phyloP scores from a whole-genome alignment of 23 tunicate species.

The Pegea sp. region DNA sequence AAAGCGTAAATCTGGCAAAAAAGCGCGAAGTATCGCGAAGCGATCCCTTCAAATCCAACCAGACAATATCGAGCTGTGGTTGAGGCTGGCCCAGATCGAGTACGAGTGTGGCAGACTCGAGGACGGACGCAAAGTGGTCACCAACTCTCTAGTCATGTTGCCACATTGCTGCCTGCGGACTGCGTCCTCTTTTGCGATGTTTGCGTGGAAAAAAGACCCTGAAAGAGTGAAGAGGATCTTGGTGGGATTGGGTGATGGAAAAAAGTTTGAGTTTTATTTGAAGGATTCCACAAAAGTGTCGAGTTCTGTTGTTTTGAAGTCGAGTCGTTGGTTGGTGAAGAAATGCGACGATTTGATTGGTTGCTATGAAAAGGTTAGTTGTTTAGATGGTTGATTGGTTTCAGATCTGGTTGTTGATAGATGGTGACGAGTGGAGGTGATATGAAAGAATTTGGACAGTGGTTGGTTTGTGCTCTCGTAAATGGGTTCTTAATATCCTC shows the following conservation, averaged over 20 bases:
- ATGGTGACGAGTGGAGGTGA: too few relatives aligned
- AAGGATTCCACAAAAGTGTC: constrained; percentile 12
- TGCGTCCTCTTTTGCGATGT: constrained; percentile 10
- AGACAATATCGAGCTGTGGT: constrained; percentile 29
- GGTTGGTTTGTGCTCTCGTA: too few relatives aligned
- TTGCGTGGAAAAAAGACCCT: constrained; percentile 1
- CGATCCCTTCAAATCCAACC: constrained; percentile 20
- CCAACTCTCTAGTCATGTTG: constrained; percentile 22
- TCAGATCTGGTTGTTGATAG: too few relatives aligned
- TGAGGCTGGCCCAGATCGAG: constrained; percentile 41
- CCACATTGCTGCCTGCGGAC: constrained; percentile 21
- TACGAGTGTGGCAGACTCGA: constrained; percentile 13
- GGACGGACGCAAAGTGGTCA: constrained; percentile 21
- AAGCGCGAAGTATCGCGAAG: constrained; percentile 47
- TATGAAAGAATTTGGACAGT: too few relatives aligned
- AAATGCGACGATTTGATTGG: constrained; percentile 37
- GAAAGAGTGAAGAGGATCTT: constrained; percentile 6
- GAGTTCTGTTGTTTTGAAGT: constrained; percentile 14
- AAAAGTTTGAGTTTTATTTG: constrained; percentile 13
- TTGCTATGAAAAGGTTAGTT: constrained; percentile 17
- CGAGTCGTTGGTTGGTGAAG: constrained; percentile 7
- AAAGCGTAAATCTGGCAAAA: constrained; percentile 16
- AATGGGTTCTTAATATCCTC: too few relatives aligned
- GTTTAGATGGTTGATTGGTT: not conserved
- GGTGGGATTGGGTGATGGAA: constrained; percentile 28